Evolutionary conservation across 1,140 invertebrate species (phyloP), one percentile per base, ranked within the genome.

Genomic region (Mylabris phalerata): DNA sequence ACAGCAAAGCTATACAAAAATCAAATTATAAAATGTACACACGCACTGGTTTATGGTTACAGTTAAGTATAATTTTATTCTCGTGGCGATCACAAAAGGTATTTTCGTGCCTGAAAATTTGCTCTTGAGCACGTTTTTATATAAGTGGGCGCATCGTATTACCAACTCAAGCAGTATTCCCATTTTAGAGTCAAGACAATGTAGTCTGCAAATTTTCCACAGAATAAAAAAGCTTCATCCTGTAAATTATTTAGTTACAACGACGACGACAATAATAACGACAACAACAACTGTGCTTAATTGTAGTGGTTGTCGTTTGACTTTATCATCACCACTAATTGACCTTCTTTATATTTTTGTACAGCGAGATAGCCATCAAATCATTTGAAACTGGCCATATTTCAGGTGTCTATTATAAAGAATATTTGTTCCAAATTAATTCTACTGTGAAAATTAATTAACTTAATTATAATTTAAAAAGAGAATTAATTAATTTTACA

Each of bases 91-190:
- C 38, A 54, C 51, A 54, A 54, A 52, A 54, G 51, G 51, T 54
- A 54, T 54, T 54, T 54, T 54, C 51, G 51, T 54, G 51, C 42
- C 51, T 45, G 51, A 54, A 54, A 54, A 54, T 54, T 54, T 24
- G 51, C 55, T 44, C 55, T 57, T 49, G 55, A 57, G 55, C 55
- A 57, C 55, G 55, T 57, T 57, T 57, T 49, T 48, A 40, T 49
- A 42, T 48, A 49, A 57, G 55, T 57, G 55, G 19, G 11, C 38
- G 55, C 55, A 57, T 57, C 55, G 55, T 57, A 57, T 49, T 57
- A 57, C 55, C 39, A 44, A 49, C 55, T 57, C 55, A 46, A 57
- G 55, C 50, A 44, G 46, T 57, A 49, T 48, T 32, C 32, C 32
- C 7, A 32, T 32, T 32, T 47, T 44, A n/a, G 9, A 57, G 46